These are phyloP conservation scores for Laticauda colubrina DNA, from an alignment of 2,113 vertebrate genomes.

Conservation along the genomic window DNA sequence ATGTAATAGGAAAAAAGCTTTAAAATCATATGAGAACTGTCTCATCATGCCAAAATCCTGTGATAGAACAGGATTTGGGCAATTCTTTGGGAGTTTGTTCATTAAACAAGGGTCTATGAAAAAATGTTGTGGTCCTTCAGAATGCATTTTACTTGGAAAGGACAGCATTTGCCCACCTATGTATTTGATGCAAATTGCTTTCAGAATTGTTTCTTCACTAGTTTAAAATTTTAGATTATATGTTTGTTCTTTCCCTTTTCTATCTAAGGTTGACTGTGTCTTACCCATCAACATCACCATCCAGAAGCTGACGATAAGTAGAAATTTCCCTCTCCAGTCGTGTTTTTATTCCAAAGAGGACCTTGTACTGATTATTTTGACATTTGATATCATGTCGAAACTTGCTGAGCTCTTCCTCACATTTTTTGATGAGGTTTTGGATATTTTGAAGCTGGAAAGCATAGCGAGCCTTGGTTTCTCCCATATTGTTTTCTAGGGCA, in stretches of 20 bases:
- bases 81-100: neutral
- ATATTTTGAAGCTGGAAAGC: slow-evolving; percentile 81
- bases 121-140: neutral
- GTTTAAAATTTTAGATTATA: slow-evolving; percentile 7
- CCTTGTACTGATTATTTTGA: slow-evolving; percentile 84
- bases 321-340: slow-evolving; percentile 95
- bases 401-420: slow-evolving; percentile 83
- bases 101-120: neutral
- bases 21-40: neutral
- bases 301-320: slow-evolving; percentile 89
- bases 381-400: slow-evolving; percentile 79
- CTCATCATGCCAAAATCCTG: neutral
- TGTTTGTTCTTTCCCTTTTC: slow-evolving; percentile 7
- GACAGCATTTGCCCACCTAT: neutral
- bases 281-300: slow-evolving; percentile 82
- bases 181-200: neutral
- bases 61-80: neutral
- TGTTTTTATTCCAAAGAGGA: slow-evolving; percentile 90
- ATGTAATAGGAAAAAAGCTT: neutral
- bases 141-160: neutral
- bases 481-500: slow-evolving; percentile 82
- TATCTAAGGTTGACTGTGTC: slow-evolving; percentile 28
- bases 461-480: slow-evolving; percentile 80
- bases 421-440: slow-evolving; percentile 73
- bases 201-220: neutral